Conservation (phyloP, 1,140 invertebrate genomes). For the Pseudomyrmex pallidus region DNA sequence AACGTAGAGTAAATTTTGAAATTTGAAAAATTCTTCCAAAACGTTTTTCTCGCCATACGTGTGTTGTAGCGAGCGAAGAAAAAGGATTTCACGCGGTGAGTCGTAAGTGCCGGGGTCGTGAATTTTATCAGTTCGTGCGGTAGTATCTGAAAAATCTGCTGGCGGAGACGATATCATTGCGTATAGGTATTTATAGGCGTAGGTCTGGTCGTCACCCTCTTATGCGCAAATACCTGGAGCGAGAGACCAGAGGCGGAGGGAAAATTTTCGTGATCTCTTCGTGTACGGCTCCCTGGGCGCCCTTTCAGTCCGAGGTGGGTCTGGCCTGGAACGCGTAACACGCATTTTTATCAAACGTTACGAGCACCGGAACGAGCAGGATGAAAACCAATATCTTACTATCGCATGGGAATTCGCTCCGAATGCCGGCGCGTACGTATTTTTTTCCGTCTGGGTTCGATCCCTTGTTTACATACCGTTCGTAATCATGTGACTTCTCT, state of each 20-base stretch:
- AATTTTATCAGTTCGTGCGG: conserved; percentile 20
- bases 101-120: neutral
- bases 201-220: conserved; percentile 70
- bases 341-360: conserved; percentile 86
- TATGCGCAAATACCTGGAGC: conserved; percentile 69
- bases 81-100: too few relatives aligned
- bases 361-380: conserved; percentile 83
- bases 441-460: conserved; percentile 66
- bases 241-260: conserved; percentile 74
- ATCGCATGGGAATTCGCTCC: conserved; percentile 79
- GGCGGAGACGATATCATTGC: conserved; percentile 63
- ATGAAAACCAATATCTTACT: conserved; percentile 85
- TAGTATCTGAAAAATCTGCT: conserved; percentile 67
- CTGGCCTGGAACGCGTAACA: conserved; percentile 83
- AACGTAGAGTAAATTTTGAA: too few relatives aligned
- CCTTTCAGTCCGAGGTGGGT: conserved; percentile 81
- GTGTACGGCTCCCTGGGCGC: conserved; percentile 82
- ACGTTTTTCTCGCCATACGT: neutral
- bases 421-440: conserved; percentile 32
- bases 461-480: conserved; percentile 75
- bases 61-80: neutral
- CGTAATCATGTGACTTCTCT: conserved; percentile 46
- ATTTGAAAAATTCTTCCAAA: neutral
- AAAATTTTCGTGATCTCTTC: conserved; percentile 84
- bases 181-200: conserved; percentile 72